Base-by-base conservation (phyloP, 2,888 invertebrate species). In the Ichneumoninae sp. region DNA sequence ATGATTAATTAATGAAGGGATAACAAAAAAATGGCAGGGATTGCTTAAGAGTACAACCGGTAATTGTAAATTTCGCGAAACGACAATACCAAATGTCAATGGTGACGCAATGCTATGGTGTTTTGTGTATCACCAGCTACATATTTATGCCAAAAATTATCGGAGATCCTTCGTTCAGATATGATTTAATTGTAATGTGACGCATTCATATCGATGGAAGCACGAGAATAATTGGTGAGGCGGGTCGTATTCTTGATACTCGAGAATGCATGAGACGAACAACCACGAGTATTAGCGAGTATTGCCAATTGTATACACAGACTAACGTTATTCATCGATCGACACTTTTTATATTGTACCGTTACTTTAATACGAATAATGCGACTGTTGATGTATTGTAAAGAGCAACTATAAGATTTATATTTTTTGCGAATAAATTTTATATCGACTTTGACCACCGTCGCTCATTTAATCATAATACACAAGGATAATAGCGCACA, bases 371-470 rank as follows among this genome's bases (percentile, higher is more conserved):
- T 68, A 80, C 72, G 66, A 79, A 76, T 30, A 60, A 66, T 75
- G 77, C 26, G 57, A 84, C 82, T 82, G 78, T 79, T 80, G 57
- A 75, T 71, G 71, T 54, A 54, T 66, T 66, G 40, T 66, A 72
- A 57, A 65, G 62, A 75, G 50, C 33, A 76, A 36, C 47, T 13
- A 84, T 75, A 40, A 75, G 52, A 84, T 84, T 68, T 82, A 82
- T 82, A 84, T 84, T 82, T 82, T 82, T 79, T 76, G 82, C 44
- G 52, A 84, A 79, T 80, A 82, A 84, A 82, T 84, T 82, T 82
- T 82, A 26, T 84, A 84, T 82, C 33, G 79, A 72, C 71, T 84
- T 82, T 80, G 75, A 82, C 33, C 65, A 33, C 50, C 8, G 7
- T 16, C 30, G 6, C 30, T 33, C 5, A 8, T 50, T 69, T 13